A percentile compares a stretch with the other conserved stretches of the same genome.
phyloP scores from a whole-genome alignment of 2,888 invertebrate species.

The Mechanitis messenoides region DNA sequence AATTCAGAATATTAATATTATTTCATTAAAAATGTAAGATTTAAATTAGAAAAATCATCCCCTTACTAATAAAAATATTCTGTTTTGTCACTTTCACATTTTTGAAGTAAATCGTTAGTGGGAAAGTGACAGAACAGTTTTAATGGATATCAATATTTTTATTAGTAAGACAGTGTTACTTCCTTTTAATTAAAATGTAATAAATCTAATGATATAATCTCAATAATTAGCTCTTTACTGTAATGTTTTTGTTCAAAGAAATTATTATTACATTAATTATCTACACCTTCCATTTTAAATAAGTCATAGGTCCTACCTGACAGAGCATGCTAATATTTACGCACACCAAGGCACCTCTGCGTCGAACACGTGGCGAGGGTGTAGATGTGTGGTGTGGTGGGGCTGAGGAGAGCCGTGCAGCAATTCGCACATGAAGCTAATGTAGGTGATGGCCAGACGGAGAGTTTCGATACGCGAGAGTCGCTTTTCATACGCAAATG shows the following conservation, averaged over 20 bases:
- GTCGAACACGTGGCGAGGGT: constrained; percentile 64
- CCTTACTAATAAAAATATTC: too few species aligned
- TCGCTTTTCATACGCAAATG: constrained; percentile 97
- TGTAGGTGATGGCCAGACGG: constrained; percentile 95
- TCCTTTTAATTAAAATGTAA: too few species aligned
- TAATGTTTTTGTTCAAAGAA: not conserved
- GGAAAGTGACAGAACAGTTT: too few species aligned
- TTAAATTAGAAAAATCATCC: too few species aligned
- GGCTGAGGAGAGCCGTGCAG: constrained; percentile 80
- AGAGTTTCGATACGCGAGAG: constrained; percentile 96
- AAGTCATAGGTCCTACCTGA: not conserved
- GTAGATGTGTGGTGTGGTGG: constrained; percentile 53
- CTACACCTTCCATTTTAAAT: not conserved
- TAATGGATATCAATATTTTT: too few species aligned
- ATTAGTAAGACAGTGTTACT: too few species aligned
- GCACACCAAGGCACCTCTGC: constrained; percentile 72
- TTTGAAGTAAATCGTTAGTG: too few species aligned
- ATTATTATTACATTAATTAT: not conserved
- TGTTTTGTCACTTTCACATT: too few species aligned
- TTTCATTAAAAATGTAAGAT: too few species aligned
- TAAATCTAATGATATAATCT: too few species aligned
- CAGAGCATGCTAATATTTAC: constrained; percentile 32
- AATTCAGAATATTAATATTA: too few species aligned
- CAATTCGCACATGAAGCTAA: constrained; percentile 96
- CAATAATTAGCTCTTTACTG: too few species aligned